Base-by-base conservation (phyloP, 2,888 invertebrate genomes). In the Fragum whitleyi region DNA sequence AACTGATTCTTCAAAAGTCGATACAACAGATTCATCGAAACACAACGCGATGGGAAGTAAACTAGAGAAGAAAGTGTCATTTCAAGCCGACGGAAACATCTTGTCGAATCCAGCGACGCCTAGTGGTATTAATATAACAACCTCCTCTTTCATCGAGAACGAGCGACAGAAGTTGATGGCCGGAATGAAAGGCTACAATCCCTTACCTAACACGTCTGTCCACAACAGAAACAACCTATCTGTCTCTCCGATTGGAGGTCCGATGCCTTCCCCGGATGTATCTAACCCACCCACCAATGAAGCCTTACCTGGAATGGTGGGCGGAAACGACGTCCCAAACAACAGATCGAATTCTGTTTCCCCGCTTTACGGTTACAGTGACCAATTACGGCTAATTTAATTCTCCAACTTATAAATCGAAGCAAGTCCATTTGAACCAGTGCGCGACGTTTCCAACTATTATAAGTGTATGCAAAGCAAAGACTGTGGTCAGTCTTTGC, bases 91-190 rank as follows among this genome's bases (percentile, higher is more conserved):
- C 26, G 57, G n/a, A 5, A 21, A 29, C 26, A 26, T 59, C 19
- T 23, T 26, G 26, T 73, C 73, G 3, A 23, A 51, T n/a, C 29
- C 74, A 65, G 32, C 55, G n/a, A 67, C 68, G 21, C 68, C 75
- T 28, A 75, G 68, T 67, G 57, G 55, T 39, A 53, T 68, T 28
- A 39, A 72, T 19, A 57, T 72, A 47, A 39, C 55, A 7, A 67
- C 65, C 1, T 77, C 77, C 0, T 74, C 74, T 5, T 83, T 74
- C 62, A 83, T 83, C 9, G 82, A 83, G 59, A 70, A 74, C 23
- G 79, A 83, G 55, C 39, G 82, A 29, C 73, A 68, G 32, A 73
- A 29, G 39, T 42, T 83, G 9, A 9, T 55, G 23, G 57, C 32
- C 5, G 29, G 29, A 3, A 65, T 65, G 65, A 65, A 39, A 26